These are phyloP conservation scores for Tiliqua scincoides DNA, from an alignment of 2,113 vertebrate species.

Conservation along the genomic window DNA sequence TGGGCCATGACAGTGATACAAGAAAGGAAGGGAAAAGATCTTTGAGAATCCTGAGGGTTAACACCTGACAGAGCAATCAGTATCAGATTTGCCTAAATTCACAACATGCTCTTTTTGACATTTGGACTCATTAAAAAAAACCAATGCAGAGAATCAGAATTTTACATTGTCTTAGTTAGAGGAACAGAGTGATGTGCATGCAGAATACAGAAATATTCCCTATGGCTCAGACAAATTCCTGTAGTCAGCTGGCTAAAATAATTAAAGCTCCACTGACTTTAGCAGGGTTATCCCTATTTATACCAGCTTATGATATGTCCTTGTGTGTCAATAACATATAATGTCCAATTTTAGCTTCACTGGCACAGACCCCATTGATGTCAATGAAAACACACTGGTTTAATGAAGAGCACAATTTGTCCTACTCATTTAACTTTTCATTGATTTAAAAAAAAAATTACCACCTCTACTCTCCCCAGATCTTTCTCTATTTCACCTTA, in stretches of 20 bases:
- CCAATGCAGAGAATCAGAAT: neutral
- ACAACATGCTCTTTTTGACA: neutral
- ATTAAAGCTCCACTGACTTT: neutral
- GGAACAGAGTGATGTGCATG: slow-evolving; percentile 2
- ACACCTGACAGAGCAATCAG: neutral
- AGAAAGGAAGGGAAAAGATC: neutral
- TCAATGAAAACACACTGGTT: neutral
- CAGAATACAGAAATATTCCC: neutral
- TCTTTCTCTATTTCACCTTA: slow-evolving; percentile 18
- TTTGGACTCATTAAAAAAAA: neutral
- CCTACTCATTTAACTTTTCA: slow-evolving; percentile 15
- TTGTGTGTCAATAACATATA: slow-evolving; percentile 1
- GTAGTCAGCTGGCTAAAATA: neutral
- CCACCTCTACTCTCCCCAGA: neutral
- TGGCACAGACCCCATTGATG: neutral
- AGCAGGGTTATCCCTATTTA: neutral
- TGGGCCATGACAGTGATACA: too few species aligned
- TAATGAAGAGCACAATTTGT: rapidly evolving
- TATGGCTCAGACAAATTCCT: neutral
- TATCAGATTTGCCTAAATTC: neutral
- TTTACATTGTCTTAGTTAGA: neutral
- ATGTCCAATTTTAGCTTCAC: neutral
- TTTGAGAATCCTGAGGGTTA: neutral
- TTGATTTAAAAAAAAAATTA: neutral
- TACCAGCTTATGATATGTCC: neutral